These are phyloP conservation scores for Sarcophaga caerulescens DNA, from an alignment of 2,888 invertebrate species.

Conservation along the genomic window DNA sequence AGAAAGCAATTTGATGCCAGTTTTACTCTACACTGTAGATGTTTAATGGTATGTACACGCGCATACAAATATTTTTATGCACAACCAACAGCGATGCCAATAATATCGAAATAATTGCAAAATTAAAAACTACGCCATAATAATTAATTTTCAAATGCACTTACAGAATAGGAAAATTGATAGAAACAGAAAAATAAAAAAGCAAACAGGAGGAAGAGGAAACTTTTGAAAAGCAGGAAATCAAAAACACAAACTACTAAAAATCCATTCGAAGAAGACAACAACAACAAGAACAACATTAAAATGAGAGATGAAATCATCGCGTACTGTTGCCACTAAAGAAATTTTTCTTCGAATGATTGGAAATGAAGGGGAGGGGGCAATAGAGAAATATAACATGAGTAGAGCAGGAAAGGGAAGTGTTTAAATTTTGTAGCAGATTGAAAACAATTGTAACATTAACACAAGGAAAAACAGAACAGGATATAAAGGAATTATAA, in stretches of 20 bases:
- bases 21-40: constrained; percentile 7
- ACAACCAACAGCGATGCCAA: constrained; percentile 22
- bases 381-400: neutral
- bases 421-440: constrained; percentile 43
- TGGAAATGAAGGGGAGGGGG: neutral
- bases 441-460: constrained; percentile 42
- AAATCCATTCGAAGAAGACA: constrained; percentile 28
- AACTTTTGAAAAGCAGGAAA: neutral
- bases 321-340: neutral
- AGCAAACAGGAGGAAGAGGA: neutral
- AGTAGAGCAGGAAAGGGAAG: constrained; percentile 35
- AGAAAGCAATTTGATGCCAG: neutral
- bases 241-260: constrained; percentile 1
- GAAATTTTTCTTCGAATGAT: no score
- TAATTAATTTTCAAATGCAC: constrained; percentile 57
- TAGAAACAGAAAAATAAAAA: neutral
- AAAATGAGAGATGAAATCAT: constrained; percentile 38
- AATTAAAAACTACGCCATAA: constrained; percentile 41
- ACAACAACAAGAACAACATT: constrained; percentile 51
- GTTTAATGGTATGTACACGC: neutral
- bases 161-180: constrained; percentile 12
- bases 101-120: constrained; percentile 40
- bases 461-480: neutral
- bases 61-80: neutral
- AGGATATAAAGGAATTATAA: neutral